phyloP scores from a whole-genome alignment of 2,888 invertebrate genomes.

The Cordilura impudica region DNA sequence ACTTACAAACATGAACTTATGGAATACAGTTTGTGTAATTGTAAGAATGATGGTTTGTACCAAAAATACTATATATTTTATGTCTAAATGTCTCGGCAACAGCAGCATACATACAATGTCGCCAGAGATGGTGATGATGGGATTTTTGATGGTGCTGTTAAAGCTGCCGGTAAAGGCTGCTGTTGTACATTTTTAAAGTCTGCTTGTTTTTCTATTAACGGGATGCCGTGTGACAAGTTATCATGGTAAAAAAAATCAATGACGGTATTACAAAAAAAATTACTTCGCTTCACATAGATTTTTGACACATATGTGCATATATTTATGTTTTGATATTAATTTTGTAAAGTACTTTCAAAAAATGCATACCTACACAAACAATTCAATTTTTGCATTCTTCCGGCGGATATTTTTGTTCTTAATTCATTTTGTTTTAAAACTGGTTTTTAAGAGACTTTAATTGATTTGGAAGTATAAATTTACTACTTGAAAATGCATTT shows the following conservation, averaged over 20 bases:
- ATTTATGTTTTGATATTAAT: background rate
- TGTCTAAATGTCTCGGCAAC: background rate
- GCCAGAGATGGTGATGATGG: background rate
- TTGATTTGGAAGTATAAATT: slow-evolving; percentile 9
- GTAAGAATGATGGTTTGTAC: background rate
- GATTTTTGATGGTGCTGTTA: background rate
- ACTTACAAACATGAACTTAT: background rate
- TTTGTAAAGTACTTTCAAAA: background rate
- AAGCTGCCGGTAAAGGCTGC: background rate
- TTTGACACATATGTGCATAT: too few species aligned
- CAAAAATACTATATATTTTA: too few species aligned
- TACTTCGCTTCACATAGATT: too few species aligned
- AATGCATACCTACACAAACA: background rate
- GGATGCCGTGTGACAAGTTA: background rate
- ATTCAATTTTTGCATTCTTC: background rate
- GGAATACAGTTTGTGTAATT: background rate
- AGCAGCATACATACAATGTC: background rate
- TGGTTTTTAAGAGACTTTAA: background rate
- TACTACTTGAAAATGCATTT: background rate
- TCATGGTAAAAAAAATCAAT: background rate
- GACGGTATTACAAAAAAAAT: background rate
- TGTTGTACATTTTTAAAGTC: background rate
- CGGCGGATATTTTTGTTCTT: background rate
- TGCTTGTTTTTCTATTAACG: background rate
- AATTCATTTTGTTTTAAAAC: background rate